These are phyloP conservation scores for Diploptera punctata DNA, from an alignment of 2,888 invertebrate genomes.

Conservation along the genomic window DNA sequence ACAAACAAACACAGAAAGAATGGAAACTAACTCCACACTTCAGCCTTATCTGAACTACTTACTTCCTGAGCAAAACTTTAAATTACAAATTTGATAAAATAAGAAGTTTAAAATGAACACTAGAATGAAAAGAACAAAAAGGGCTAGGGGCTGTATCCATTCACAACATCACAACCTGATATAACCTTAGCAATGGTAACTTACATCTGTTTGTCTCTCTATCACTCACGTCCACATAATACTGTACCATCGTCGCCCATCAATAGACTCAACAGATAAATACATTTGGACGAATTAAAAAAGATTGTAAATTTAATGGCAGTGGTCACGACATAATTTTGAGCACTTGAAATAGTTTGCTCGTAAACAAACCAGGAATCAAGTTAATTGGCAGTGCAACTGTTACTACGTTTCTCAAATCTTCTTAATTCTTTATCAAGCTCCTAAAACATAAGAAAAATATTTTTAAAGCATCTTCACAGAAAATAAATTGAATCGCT, in stretches of 20 bases:
- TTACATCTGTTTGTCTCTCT: no score
- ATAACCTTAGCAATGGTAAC: no score
- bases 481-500: no score
- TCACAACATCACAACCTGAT: no score
- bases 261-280: not conserved
- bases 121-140: no score
- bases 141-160: no score
- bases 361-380: constrained; percentile 4
- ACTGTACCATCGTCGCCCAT: constrained; percentile 18
- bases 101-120: no score
- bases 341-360: constrained; percentile 25
- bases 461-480: no score
- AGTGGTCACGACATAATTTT: constrained; percentile 19
- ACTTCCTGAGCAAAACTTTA: constrained; percentile 5
- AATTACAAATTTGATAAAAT: not conserved
- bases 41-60: not conserved
- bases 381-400: constrained; percentile 35
- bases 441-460: no score
- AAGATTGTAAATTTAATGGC: constrained; percentile 10
- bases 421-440: constrained; percentile 33
- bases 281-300: constrained; percentile 10
- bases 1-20: no score
- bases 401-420: constrained; percentile 30
- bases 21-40: no score
- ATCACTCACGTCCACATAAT: no score